A percentile compares a stretch with the other conserved stretches of the same genome.
These are phyloP conservation scores for Zapus hudsonius DNA, from an alignment of 2,113 vertebrate genomes.

Conservation along the genomic window DNA sequence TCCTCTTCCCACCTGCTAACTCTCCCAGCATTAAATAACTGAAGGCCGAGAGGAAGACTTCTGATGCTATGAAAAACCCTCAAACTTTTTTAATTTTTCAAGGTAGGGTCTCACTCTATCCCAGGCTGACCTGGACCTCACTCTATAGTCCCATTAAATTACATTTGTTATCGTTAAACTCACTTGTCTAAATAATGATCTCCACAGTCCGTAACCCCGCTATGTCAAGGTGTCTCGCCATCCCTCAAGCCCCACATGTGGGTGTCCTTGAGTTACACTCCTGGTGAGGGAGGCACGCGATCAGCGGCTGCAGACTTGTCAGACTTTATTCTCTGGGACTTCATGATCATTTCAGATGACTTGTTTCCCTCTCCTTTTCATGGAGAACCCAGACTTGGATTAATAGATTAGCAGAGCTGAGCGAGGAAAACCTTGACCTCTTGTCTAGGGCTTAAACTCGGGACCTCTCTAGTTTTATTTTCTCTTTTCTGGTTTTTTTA, in stretches of 20 bases:
- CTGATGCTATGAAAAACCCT: background rate
- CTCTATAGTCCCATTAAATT: too few relatives aligned
- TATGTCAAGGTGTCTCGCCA: constrained; percentile 44
- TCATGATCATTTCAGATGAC: background rate
- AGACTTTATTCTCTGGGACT: constrained; percentile 36
- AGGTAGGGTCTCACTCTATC: too few relatives aligned
- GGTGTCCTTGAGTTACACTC: background rate
- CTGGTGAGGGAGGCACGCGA: background rate
- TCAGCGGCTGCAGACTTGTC: constrained; percentile 31
- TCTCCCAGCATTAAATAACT: background rate
- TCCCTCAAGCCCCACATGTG: background rate
- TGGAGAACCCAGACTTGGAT: constrained; percentile 11
- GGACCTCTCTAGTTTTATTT: background rate
- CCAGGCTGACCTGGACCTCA: too few relatives aligned
- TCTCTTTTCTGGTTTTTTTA: background rate
- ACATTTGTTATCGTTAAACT: constrained; percentile 35
- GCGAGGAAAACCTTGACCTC: constrained; percentile 34
- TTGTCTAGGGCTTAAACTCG: constrained; percentile 19
- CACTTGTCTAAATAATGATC: constrained; percentile 21
- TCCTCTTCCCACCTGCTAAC: background rate
- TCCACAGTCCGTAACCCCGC: background rate
- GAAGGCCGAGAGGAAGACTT: background rate
- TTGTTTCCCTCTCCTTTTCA: constrained; percentile 6
- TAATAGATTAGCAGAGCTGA: constrained; percentile 27
- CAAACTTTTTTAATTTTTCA: background rate